Evolutionary conservation across 2,888 invertebrate species (phyloP).

Genomic region (Hirtodrosophila duncani): DNA sequence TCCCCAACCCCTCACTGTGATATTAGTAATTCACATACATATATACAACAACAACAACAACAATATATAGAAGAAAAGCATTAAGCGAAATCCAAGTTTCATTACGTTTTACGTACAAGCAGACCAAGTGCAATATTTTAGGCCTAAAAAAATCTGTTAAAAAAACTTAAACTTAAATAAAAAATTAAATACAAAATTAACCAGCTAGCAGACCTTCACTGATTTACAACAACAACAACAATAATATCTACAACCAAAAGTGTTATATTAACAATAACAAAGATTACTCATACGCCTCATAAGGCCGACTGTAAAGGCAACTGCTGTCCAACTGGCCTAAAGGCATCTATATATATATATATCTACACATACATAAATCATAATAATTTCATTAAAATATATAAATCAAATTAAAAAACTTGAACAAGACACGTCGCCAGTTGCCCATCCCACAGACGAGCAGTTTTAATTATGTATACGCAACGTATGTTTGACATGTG

Average conservation of each 20-base stretch:
- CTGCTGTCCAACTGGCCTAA: slow-evolving; percentile 14
- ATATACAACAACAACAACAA: slow-evolving; percentile 2
- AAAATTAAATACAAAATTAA: not conserved
- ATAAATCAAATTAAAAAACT: not conserved
- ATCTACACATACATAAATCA: slow-evolving; percentile 7
- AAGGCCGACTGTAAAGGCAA: slow-evolving; percentile 12
- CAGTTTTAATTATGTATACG: slow-evolving; percentile 78
- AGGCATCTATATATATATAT: slow-evolving; percentile 20
- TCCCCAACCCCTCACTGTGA: not conserved
- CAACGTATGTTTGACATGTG: slow-evolving; percentile 80
- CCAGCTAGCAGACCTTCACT: no score
- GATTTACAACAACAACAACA: slow-evolving; percentile 1
- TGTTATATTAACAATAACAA: slow-evolving; percentile 1
- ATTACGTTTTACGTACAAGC: no score
- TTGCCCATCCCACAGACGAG: slow-evolving; percentile 28
- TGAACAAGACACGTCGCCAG: slow-evolving; percentile 13
- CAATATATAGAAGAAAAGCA: slow-evolving; percentile 2
- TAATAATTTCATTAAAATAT: not conserved
- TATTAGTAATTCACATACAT: not conserved
- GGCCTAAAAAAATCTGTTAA: not conserved
- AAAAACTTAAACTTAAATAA: slow-evolving; percentile 1
- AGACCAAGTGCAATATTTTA: slow-evolving; percentile 11
- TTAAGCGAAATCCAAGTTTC: not conserved
- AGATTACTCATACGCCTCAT: slow-evolving; percentile 23
- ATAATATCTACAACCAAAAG: slow-evolving; percentile 1